A percentile compares a stretch with the other conserved stretches of the same genome.
Conservation (phyloP, 2,888 invertebrate genomes). For the Malthinus seriepunctatus region DNA sequence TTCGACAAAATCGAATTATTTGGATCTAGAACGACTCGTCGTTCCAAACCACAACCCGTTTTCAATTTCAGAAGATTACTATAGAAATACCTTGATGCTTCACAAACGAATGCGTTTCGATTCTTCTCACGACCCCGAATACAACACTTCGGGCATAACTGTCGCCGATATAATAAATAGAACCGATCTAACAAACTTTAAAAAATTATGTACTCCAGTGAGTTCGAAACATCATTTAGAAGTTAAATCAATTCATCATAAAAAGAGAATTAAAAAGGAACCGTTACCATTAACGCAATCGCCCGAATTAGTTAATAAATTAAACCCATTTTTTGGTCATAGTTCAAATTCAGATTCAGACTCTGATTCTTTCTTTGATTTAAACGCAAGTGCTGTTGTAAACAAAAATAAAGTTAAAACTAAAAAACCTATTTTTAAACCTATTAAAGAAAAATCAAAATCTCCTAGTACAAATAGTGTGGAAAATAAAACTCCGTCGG, state of each 20-base stretch:
- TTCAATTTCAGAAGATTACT: slow-evolving; percentile 66
- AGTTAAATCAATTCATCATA: slow-evolving; percentile 36
- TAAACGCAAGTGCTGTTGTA: slow-evolving; percentile 7
- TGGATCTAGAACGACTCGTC: slow-evolving; percentile 54
- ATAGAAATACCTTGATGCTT: slow-evolving; percentile 68
- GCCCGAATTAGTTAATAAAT: slow-evolving; percentile 31
- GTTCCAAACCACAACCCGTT: slow-evolving; percentile 52
- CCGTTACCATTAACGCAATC: slow-evolving; percentile 23
- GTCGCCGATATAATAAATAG: slow-evolving; percentile 69
- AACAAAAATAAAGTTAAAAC: slow-evolving; percentile 24
- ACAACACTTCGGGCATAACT: slow-evolving; percentile 76
- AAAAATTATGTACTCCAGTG: slow-evolving; percentile 42
- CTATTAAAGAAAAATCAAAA: not conserved
- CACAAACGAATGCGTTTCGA: slow-evolving; percentile 74
- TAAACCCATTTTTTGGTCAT: slow-evolving; percentile 35
- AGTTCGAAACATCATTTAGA: slow-evolving; percentile 39
- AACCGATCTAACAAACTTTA: slow-evolving; percentile 51
- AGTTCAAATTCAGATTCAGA: slow-evolving; percentile 49
- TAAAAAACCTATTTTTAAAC: slow-evolving; percentile 2
- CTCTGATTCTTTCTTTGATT: slow-evolving; percentile 44
- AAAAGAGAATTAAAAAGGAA: slow-evolving; percentile 41
- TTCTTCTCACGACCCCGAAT: slow-evolving; percentile 74
- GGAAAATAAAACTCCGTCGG: slow-evolving; percentile 15
- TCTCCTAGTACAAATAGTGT: slow-evolving; percentile 2
- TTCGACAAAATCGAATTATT: slow-evolving; percentile 46